These are phyloP conservation scores for Saccopteryx leptura DNA, from an alignment of 2,113 vertebrate genomes.

Conservation along the genomic window DNA sequence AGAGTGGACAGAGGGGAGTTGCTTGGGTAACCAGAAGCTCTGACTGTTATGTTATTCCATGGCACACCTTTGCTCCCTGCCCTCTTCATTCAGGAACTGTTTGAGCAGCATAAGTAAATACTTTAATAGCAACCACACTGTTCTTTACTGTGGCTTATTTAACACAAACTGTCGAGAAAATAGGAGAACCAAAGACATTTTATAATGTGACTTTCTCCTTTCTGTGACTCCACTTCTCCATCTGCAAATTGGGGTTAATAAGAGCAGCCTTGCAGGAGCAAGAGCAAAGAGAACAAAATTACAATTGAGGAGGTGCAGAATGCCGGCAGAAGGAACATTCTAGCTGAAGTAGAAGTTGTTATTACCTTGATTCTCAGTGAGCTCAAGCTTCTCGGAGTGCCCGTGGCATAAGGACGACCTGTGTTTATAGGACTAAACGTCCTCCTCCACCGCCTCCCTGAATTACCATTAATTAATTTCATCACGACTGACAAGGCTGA, in stretches of 20 bases:
- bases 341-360: not conserved
- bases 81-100: not conserved
- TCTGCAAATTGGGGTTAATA: not conserved
- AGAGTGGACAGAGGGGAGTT: not conserved
- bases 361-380: not conserved
- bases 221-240: conserved; percentile 33
- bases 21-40: not conserved
- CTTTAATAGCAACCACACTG: not conserved
- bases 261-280: not conserved
- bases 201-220: not conserved
- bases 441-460: not conserved
- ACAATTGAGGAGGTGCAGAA: not conserved
- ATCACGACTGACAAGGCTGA: not conserved
- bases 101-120: not conserved
- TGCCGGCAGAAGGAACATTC: not conserved
- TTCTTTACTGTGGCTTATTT: not conserved
- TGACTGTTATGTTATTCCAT: accelerated
- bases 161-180: not conserved
- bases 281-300: not conserved
- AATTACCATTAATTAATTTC: not conserved
- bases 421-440: not conserved
- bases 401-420: not conserved
- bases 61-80: not conserved
- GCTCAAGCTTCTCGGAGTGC: not conserved
- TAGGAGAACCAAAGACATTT: not conserved